Evolutionary conservation across 2,797 vertebrate species (phyloP).

Genomic region (Chelmon rostratus): DNA sequence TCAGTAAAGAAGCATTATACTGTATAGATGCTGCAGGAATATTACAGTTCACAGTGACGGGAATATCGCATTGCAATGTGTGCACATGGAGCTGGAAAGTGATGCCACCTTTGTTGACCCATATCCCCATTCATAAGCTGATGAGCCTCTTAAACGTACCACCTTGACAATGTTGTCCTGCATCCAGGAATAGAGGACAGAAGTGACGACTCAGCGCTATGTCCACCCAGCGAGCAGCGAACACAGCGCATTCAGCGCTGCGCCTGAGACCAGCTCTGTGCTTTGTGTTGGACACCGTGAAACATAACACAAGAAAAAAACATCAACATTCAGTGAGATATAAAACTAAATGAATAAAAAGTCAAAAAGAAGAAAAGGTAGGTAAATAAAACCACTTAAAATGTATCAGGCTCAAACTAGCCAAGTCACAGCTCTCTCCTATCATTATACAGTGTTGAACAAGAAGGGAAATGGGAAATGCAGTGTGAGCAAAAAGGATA

Average conservation of each 20-base stretch:
- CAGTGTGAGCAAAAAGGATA: background rate
- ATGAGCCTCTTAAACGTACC: constrained; percentile 89
- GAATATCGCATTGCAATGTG: constrained; percentile 14
- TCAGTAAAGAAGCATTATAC: background rate
- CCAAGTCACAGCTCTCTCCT: background rate
- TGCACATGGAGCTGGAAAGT: constrained; percentile 36
- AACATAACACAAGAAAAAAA: background rate
- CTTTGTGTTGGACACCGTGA: background rate
- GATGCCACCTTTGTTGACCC: constrained; percentile 87
- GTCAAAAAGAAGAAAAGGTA: background rate
- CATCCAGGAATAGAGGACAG: constrained; percentile 78
- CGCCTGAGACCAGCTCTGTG: constrained; percentile 9
- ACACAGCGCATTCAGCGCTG: constrained; percentile 10
- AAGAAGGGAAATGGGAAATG: background rate
- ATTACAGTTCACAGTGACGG: background rate
- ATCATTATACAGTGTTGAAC: background rate
- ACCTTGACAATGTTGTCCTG: constrained; percentile 78
- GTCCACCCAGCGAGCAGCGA: constrained; percentile 28
- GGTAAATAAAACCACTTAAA: background rate
- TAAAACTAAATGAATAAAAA: background rate
- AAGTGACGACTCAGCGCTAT: constrained; percentile 73
- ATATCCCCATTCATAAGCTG: constrained; percentile 88
- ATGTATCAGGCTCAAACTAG: background rate
- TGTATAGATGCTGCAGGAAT: background rate
- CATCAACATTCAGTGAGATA: background rate